Conservation (phyloP, 1,140 invertebrate species). For the Drosophila ambigua region DNA sequence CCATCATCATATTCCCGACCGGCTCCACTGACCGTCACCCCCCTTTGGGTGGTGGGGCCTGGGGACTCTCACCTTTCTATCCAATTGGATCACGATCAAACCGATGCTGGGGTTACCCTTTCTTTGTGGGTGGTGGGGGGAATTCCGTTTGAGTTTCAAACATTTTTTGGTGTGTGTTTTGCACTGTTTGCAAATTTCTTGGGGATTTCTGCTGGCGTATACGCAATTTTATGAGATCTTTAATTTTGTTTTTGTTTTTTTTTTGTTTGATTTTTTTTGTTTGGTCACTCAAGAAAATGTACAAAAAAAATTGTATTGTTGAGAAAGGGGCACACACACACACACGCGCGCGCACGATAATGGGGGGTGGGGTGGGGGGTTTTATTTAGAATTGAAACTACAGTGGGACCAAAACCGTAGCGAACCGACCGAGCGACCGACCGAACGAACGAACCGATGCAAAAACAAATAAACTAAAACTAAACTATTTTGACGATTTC, state of each 20-base stretch:
- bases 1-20: conserved; percentile 29
- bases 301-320: conserved; percentile 8
- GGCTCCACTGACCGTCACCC: neutral
- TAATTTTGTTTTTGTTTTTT: neutral
- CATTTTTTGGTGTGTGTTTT: too few species aligned
- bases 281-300: conserved; percentile 17
- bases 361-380: neutral
- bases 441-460: conserved; percentile 57
- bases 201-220: conserved; percentile 10
- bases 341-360: neutral
- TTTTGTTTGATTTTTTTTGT: neutral
- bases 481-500: conserved; percentile 39
- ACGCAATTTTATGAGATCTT: neutral
- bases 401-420: conserved; percentile 11
- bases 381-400: too few species aligned
- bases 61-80: too few species aligned
- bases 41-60: too few species aligned
- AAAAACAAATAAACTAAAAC: conserved; percentile 31
- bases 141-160: too few species aligned
- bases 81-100: too few species aligned
- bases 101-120: too few species aligned
- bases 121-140: too few species aligned
- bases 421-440: conserved; percentile 57
- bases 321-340: conserved; percentile 6
- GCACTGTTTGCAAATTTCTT: neutral